Conservation (phyloP, 2,888 invertebrate species). For the Pilophorus perplexus region DNA sequence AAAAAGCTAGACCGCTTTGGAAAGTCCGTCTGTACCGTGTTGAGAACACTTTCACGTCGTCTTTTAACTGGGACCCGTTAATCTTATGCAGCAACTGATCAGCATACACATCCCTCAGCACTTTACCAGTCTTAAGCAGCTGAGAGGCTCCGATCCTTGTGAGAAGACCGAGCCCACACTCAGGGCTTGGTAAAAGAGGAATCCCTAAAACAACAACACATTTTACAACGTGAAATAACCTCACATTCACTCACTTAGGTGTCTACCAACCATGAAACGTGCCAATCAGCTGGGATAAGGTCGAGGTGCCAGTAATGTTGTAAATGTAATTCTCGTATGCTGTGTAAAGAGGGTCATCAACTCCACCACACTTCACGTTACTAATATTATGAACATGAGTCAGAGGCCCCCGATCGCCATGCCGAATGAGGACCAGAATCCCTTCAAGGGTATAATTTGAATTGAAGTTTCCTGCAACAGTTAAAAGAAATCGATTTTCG, state of each 20-base stretch:
- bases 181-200: conserved; percentile 69
- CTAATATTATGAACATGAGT: conserved; percentile 77
- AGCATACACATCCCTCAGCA: conserved; percentile 57
- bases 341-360: conserved; percentile 43
- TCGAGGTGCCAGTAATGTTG: conserved; percentile 56
- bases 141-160: conserved; percentile 67
- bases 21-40: conserved; percentile 86
- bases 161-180: conserved; percentile 81
- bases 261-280: conserved; percentile 86
- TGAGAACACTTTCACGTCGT: conserved; percentile 68
- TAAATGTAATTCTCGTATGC: conserved; percentile 57
- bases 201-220: too few species aligned
- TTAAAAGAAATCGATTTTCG: too few species aligned
- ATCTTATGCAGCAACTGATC: conserved; percentile 69
- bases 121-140: conserved; percentile 72
- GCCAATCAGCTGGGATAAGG: conserved; percentile 61
- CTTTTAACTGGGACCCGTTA: conserved; percentile 55
- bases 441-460: conserved; percentile 67
- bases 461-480: conserved; percentile 54
- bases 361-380: conserved; percentile 67
- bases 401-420: conserved; percentile 86
- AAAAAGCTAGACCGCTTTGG: conserved; percentile 80
- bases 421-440: conserved; percentile 73
- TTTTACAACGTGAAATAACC: too few species aligned
- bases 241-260: too few species aligned